Percentiles rank a stretch among this genome's conserved stretches.
Conservation (phyloP, 2,888 invertebrate species). For the Orthosia gracilis region DNA sequence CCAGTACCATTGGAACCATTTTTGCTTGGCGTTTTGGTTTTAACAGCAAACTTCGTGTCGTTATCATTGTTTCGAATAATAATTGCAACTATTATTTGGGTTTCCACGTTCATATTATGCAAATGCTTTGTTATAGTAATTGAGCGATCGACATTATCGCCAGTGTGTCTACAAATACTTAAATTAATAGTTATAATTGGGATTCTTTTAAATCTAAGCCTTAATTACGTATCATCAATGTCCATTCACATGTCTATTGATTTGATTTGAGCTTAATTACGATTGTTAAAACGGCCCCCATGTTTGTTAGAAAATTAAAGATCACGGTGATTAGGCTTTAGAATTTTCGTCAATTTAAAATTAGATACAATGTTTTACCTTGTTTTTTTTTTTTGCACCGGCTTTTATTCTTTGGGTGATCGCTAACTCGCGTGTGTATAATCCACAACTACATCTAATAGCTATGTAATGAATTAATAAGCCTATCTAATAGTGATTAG, state of each 20-base stretch:
- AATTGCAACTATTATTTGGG: constrained; percentile 54
- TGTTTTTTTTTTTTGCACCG: constrained; percentile 12
- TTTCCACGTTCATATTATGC: constrained; percentile 48
- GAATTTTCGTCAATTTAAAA: constrained; percentile 33
- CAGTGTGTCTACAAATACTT: constrained; percentile 14
- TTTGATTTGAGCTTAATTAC: constrained; percentile 55
- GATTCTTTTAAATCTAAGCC: constrained; percentile 26
- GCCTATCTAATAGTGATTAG: background rate
- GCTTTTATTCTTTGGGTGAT: constrained; percentile 16
- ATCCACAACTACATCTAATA: background rate
- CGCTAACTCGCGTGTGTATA: background rate
- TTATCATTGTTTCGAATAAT: constrained; percentile 35
- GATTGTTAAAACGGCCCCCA: constrained; percentile 32
- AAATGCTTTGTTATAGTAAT: constrained; percentile 55
- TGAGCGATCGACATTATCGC: constrained; percentile 37
- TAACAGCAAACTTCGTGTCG: constrained; percentile 4
- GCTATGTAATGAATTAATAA: background rate
- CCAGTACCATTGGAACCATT: background rate
- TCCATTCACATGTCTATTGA: constrained; percentile 48
- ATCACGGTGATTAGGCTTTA: constrained; percentile 15
- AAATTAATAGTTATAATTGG: constrained; percentile 42
- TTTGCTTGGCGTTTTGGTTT: constrained; percentile 10
- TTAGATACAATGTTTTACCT: constrained; percentile 17
- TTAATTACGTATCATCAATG: constrained; percentile 49
- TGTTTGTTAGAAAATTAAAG: constrained; percentile 41